Base-by-base conservation (phyloP, 2,797 vertebrate genomes). In the Semotilus atromaculatus region DNA sequence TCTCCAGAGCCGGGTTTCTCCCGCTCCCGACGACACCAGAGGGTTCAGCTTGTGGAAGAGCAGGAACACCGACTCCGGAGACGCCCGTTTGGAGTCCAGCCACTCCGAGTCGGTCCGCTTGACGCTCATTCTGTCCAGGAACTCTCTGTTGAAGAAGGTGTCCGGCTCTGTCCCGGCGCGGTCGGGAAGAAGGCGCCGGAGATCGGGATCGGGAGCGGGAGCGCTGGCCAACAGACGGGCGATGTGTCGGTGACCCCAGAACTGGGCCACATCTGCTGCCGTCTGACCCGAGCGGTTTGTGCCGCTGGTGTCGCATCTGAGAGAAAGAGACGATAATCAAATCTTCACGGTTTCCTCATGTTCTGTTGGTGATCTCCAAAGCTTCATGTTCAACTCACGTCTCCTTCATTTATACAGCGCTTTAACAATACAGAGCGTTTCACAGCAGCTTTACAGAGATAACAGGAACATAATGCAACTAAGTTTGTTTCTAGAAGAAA, bases 201-300 rank as follows among this genome's bases (percentile, higher is more conserved):
- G 91, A 45, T 91, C 78, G 2, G 86, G 85, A 31, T 84, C 88
- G 55, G n/a, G n/a, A n/a, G n/a, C n/a, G n/a, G 90, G 93, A 3
- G 89, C 87, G 79, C 90, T 89, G 53, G 91, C 76, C 86, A 99
- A 88, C 86, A 98, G 93, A 90, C 93, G 87, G 86, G 92, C 92
- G 88, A 99, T 92, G 88, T 97, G 96, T 70, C 94, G 93, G 93
- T 98, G 96, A 6, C 97, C 98, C 98, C 98, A 99, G 93, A 99
- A 98, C 89, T 92, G 94, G 86, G 97, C 97, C 74, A 99, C 95
- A 55, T 99, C 97, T 77, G 95, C 91, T 81, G 97, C 97, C 5
- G 96, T 98, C 89, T 99, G 97, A 1, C 92, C 96, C 21, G 97
- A 97, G 75, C 93, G 93, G 93, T 98, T 99, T 74, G 95, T 82